phyloP scores from a whole-genome alignment of 2,113 vertebrate species.

The Ammodramus savannarum region DNA sequence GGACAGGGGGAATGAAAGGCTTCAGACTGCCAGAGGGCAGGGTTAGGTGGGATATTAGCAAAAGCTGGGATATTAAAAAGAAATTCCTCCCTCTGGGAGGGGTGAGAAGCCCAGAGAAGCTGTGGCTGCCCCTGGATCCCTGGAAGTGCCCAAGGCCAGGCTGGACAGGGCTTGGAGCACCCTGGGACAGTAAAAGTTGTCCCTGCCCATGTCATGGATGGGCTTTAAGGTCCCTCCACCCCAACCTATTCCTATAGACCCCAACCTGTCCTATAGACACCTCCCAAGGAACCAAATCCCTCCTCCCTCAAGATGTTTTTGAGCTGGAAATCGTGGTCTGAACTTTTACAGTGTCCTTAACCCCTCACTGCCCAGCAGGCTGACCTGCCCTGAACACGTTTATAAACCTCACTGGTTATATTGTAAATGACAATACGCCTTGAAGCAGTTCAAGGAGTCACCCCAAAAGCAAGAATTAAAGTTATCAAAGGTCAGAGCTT shows the following conservation, averaged over 20 bases:
- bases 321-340: background rate
- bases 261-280: background rate
- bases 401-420: background rate
- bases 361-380: background rate
- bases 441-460: background rate
- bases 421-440: background rate
- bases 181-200: background rate
- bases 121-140: background rate
- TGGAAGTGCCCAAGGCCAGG: background rate
- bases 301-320: background rate
- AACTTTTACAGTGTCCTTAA: background rate
- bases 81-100: background rate
- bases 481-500: background rate
- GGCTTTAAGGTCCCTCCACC: background rate
- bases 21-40: fast-evolving
- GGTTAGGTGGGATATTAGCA: too few relatives aligned
- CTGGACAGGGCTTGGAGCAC: fast-evolving
- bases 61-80: background rate
- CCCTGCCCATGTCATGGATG: background rate
- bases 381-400: background rate
- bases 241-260: background rate
- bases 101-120: background rate
- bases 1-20: background rate
- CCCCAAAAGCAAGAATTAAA: background rate
- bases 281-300: background rate